Conservation (phyloP, 2,888 invertebrate species). For the Hyppa rectilinea region DNA sequence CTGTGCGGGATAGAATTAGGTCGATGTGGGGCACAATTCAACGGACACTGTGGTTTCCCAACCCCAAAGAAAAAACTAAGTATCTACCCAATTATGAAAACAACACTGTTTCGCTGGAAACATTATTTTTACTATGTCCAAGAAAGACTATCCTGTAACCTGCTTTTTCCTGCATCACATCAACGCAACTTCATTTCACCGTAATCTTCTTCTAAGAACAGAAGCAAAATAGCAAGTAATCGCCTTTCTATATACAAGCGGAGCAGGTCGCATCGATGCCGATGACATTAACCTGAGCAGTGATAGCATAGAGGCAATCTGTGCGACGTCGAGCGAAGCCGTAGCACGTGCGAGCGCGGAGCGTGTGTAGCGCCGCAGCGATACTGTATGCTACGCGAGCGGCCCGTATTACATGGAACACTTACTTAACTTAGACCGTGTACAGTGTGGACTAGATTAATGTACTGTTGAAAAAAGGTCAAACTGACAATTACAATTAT, state of each 20-base stretch:
- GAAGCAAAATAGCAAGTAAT: slow-evolving; percentile 41
- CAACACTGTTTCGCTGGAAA: neutral
- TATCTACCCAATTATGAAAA: neutral
- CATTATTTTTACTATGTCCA: neutral
- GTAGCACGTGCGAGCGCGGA: slow-evolving; percentile 38
- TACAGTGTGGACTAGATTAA: slow-evolving; percentile 7
- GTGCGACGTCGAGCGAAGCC: slow-evolving; percentile 22
- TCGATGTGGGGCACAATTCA: neutral
- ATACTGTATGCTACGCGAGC: slow-evolving; percentile 58
- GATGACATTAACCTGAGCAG: slow-evolving; percentile 49
- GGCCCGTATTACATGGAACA: slow-evolving; percentile 53
- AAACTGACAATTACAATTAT: neutral
- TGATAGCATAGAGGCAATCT: slow-evolving; percentile 54
- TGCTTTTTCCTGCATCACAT: slow-evolving; percentile 12
- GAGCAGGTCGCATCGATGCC: slow-evolving; percentile 31
- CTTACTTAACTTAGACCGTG: slow-evolving; percentile 19
- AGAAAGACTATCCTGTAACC: neutral
- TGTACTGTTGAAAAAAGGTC: neutral
- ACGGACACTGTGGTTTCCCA: neutral
- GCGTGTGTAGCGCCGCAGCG: slow-evolving; percentile 37
- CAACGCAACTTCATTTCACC: slow-evolving; percentile 25
- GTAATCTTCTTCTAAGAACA: slow-evolving; percentile 45
- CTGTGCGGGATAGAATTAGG: slow-evolving; percentile 1
- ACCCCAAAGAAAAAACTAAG: no score
- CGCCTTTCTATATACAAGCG: slow-evolving; percentile 33